Percentiles rank a stretch among this genome's conserved stretches.
phyloP scores from a whole-genome alignment of 2,888 invertebrate species.

The Pharmacophagus antenor region DNA sequence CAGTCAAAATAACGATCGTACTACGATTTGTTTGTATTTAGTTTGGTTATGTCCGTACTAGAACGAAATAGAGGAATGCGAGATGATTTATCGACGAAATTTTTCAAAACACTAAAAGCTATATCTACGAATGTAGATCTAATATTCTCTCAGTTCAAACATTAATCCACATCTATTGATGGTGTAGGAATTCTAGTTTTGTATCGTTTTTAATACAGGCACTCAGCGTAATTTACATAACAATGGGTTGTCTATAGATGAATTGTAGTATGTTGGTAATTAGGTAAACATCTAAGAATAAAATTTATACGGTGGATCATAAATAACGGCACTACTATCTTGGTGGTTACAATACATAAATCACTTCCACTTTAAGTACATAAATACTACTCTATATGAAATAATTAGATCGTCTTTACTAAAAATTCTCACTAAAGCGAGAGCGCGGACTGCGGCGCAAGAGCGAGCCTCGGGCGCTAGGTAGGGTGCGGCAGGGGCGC shows the following conservation, averaged over 20 bases:
- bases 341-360: background rate
- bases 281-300: background rate
- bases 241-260: background rate
- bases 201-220: background rate
- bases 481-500: conserved; percentile 52
- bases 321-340: background rate
- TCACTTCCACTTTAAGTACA: background rate
- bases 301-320: background rate
- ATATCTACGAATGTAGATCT: background rate
- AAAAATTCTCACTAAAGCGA: conserved; percentile 47
- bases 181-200: background rate
- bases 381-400: background rate
- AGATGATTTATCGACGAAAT: background rate
- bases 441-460: conserved; percentile 64
- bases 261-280: background rate
- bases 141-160: background rate
- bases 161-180: background rate
- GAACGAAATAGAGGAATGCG: background rate
- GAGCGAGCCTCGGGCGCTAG: conserved; percentile 67
- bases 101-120: background rate
- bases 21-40: too few species aligned
- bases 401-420: background rate
- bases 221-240: background rate
- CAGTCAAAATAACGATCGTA: too few species aligned
- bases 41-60: background rate